These are phyloP conservation scores for Pelodytes ibericus DNA, from an alignment of 2,797 vertebrate genomes.

Conservation along the genomic window DNA sequence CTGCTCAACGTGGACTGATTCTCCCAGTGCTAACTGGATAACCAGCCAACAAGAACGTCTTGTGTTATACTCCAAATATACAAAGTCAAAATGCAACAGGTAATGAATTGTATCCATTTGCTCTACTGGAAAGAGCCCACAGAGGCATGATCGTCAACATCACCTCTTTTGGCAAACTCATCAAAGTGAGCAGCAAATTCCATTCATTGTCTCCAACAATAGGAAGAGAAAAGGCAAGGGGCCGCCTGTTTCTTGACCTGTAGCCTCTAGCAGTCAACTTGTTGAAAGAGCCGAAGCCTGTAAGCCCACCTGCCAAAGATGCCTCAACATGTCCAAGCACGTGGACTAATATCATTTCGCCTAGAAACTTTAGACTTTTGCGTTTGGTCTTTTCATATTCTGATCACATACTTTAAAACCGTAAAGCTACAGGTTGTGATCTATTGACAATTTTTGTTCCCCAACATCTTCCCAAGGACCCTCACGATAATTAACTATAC, in stretches of 20 bases:
- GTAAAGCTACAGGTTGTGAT: too few species aligned
- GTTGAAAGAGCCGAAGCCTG: constrained; percentile 38
- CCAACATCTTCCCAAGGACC: too few species aligned
- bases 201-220: constrained; percentile 52
- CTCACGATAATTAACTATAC: too few species aligned
- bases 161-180: constrained; percentile 30
- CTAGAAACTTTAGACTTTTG: neutral
- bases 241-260: constrained; percentile 45
- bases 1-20: too few species aligned
- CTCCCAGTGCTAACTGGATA: too few species aligned
- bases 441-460: too few species aligned
- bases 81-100: too few species aligned
- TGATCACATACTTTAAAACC: too few species aligned
- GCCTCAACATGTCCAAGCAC: constrained; percentile 36
- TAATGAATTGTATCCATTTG: neutral
- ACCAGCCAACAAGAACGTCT: too few species aligned
- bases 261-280: constrained; percentile 49
- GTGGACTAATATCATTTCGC: constrained; percentile 29
- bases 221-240: constrained; percentile 40
- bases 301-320: constrained; percentile 49
- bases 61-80: too few species aligned
- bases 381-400: neutral
- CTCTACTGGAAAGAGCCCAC: neutral
- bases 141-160: constrained; percentile 10
- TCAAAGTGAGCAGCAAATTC: constrained; percentile 53